These are phyloP conservation scores for Rhinolophus sinicus DNA, from an alignment of 2,113 vertebrate species.

Conservation along the genomic window DNA sequence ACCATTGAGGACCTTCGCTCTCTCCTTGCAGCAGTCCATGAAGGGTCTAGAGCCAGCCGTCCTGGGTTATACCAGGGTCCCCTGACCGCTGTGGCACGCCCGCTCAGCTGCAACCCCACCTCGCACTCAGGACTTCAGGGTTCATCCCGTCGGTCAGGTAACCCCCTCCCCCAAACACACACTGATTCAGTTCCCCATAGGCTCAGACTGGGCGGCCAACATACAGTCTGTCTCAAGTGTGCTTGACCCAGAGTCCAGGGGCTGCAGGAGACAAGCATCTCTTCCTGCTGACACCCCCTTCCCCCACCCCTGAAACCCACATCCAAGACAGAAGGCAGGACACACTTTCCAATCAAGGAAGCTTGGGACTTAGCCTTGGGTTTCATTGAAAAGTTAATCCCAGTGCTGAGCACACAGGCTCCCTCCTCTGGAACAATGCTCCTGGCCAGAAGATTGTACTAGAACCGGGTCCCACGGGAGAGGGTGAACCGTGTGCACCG, in stretches of 20 bases:
- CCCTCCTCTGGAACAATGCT: too few species aligned
- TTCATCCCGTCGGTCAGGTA: neutral
- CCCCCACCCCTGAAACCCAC: neutral
- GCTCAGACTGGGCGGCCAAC: neutral
- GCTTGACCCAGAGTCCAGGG: neutral
- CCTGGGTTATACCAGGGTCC: too few species aligned
- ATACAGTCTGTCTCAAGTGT: conserved; percentile 14
- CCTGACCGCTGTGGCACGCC: too few species aligned
- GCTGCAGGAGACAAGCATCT: neutral
- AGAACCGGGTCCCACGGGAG: too few species aligned
- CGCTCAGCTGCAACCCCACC: too few species aligned
- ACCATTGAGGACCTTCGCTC: too few species aligned
- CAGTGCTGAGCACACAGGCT: too few species aligned
- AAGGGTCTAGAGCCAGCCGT: too few species aligned
- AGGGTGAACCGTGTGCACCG: too few species aligned
- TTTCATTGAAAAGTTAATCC: too few species aligned
- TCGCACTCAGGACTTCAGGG: neutral
- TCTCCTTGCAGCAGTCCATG: too few species aligned
- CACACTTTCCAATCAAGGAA: neutral
- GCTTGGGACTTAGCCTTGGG: neutral
- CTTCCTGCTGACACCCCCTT: neutral
- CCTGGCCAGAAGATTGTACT: too few species aligned
- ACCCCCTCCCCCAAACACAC: neutral
- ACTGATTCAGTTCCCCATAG: neutral
- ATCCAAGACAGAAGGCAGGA: neutral